Base-by-base conservation (phyloP, 2,888 invertebrate genomes). In the Drosophila setosimentum region DNA sequence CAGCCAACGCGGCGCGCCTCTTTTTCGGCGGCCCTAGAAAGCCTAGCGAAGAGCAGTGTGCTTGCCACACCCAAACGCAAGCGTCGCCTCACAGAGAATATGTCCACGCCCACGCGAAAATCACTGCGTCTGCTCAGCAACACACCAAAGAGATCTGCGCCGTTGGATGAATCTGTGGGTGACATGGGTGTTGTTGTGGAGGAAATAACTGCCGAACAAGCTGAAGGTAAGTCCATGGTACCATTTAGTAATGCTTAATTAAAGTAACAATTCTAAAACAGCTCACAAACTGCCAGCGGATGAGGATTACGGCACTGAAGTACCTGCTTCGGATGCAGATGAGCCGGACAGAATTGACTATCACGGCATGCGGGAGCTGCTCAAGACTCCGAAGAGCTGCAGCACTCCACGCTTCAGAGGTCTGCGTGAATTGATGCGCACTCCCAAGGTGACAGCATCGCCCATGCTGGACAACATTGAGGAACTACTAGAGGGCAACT, bases 301-400 rank as follows among this genome's bases (percentile, higher is more conserved):
- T 68, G 86, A 85, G 21, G 68, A 88, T 61, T 87, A 82, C 32
- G 86, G 88, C 42, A 66, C 37, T 48, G 88, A 87, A 37, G 24
- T 88, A 24, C 49, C 72, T 13, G 6, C 21, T 33, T 49, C 27
- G 13, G 55, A 61, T 27, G 8, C 29, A 16, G 72, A 75, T 37
- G 75, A 82, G 18, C 54, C 73, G 0, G 78, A 84, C 32, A 75
- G 73, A 53, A 69, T 82, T 8, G 81, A 89, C 45, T 87, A 85
- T 2, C 61, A 73, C 1, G 88, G 87, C 3, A 66, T 91, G 54
- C 80, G 79, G 3, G 85, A 87, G 37, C n/a, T 92, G 6, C 65
- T 92, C 0, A 86, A 85, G 48, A 91, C 92, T 2, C 90, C 91
- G 3, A 80, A 87, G 21, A 80, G 68, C 53, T 89, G 87, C 53